Base-by-base conservation (phyloP, 2,888 invertebrate species). In the Dryobota labecula region DNA sequence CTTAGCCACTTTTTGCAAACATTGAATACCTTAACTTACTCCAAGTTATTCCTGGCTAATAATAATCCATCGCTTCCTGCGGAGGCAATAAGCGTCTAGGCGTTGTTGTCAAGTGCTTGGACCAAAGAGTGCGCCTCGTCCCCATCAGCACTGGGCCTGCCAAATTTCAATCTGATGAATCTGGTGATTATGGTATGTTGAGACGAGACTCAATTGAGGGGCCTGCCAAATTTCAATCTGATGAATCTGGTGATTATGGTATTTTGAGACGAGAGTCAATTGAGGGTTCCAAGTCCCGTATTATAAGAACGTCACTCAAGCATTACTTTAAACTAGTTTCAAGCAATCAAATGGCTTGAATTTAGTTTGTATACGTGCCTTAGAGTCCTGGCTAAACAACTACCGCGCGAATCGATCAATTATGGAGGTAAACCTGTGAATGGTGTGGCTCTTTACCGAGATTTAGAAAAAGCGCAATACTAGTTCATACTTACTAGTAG, bases 151-250 rank as follows among this genome's bases (percentile, higher is more conserved):
- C 75, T 53, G 62, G 69, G 80, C 80, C 77, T 77, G 80, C 53
- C 80, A 80, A 77, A 80, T 75, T 73, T 69, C 38, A 77, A 77
- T 74, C 75, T 72, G 77, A 71, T 75, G 63, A 78, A 77, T 80
- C 78, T 78, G 71, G 57, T 76, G 73, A 47, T 78, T 58, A 72
- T 64, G 45, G 30, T 63, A 41, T 64, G 54, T 47, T 70, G 47
- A 24, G 7, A n/a, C 43, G 24, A 56, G 15, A 27, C 24, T 49
- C 6, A 13, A 24, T 38, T n/a, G 8, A 13, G 8, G 2, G 11
- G 6, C 18, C 77, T 77, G 80, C 53, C 80, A 80, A 77, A 80
- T 75, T 73, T 69, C 38, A 77, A 77, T 74, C 75, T 72, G 77
- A 71, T 75, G 63, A 78, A 77, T 80, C 78, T 78, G 71, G 57